Evolutionary conservation across 2,113 vertebrate genomes (phyloP), one percentile per base, ranked within the genome.

Genomic region (Leucopsar rothschildi): DNA sequence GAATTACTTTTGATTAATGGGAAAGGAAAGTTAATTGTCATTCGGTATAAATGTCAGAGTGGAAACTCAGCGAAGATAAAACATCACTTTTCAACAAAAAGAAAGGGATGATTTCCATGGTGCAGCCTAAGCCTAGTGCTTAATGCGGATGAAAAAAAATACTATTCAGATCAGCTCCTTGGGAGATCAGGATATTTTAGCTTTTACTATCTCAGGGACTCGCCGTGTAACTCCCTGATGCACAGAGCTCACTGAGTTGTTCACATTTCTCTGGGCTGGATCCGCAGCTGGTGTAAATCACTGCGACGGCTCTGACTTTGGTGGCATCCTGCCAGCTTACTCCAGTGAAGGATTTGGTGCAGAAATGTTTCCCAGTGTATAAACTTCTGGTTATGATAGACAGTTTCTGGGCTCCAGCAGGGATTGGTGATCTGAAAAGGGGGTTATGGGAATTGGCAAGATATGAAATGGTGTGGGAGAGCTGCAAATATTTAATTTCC

Each of bases 401-500:
- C 94, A 90, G 70, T 94, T 96, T 95, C 95, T 92, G 91, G 95
- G 95, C 94, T 95, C 84, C 87, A 90, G 78, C 57, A 39, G 61
- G 75, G 78, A 89, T 2, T 80, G 95, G 89, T 82, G 69, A 90
- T 92, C 91, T 86, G 39, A 73, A 96, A 87, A 87, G 70, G 82
- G 93, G 87, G 93, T 96, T 95, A 96, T 88, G 90, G 92, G 81
- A 96, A 82, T 10, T 86, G 95, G 94, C 94, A 96, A 90, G 85
- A 73, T 86, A 95, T 88, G 88, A 96, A 96, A 88, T 82, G 76
- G 63, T 93, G 88, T 84, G 59, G 69, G 92, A 95, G 86, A 95
- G 79, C 60, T 91, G 88, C 83, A 93, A 95, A 95, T 89, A 94
- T 90, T 96, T 96, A 95, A 97, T 94, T 94, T 93, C 90, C 82